Percentiles rank a stretch among this genome's conserved stretches.
These are phyloP conservation scores for Labrus mixtus DNA, from an alignment of 2,113 vertebrate species.

Conservation along the genomic window DNA sequence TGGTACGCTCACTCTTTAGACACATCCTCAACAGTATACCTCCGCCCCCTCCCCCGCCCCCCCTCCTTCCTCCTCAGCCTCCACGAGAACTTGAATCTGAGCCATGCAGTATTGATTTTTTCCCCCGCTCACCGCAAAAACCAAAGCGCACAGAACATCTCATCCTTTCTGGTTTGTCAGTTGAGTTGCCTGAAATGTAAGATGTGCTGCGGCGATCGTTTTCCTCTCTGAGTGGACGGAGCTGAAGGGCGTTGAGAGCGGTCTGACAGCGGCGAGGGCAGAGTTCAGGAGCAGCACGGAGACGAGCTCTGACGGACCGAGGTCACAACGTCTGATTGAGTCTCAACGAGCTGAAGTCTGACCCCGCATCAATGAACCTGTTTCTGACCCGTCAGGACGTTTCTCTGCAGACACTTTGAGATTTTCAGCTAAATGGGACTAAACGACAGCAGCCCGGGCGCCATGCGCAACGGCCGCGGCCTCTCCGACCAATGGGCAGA, in stretches of 20 bases:
- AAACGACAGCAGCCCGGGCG: conserved; percentile 84
- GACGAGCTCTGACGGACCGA: not conserved
- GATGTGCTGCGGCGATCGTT: conserved; percentile 18
- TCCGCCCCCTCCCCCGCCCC: conserved; percentile 47
- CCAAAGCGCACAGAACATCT: conserved; percentile 42
- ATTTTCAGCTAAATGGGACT: conserved; percentile 83
- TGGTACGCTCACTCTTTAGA: conserved; percentile 62
- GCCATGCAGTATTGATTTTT: conserved; percentile 66
- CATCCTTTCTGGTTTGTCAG: conserved; percentile 45
- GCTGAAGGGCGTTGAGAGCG: conserved; percentile 40
- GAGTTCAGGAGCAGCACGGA: conserved; percentile 21
- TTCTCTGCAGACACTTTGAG: conserved; percentile 8
- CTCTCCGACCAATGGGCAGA: conserved; percentile 91
- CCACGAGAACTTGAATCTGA: conserved; percentile 58
- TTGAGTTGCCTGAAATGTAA: conserved; percentile 58
- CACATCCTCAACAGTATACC: conserved; percentile 67
- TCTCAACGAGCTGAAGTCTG: not conserved
- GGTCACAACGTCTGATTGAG: not conserved
- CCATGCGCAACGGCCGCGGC: conserved; percentile 88
- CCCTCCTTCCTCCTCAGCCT: conserved; percentile 27
- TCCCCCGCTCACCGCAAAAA: conserved; percentile 37
- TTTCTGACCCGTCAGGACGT: conserved; percentile 3
- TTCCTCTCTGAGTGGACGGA: conserved; percentile 9
- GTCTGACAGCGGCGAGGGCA: conserved; percentile 32
- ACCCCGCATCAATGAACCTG: conserved; percentile 30